Conservation (phyloP, 2,797 vertebrate genomes). For the Lacerta bilineata region DNA sequence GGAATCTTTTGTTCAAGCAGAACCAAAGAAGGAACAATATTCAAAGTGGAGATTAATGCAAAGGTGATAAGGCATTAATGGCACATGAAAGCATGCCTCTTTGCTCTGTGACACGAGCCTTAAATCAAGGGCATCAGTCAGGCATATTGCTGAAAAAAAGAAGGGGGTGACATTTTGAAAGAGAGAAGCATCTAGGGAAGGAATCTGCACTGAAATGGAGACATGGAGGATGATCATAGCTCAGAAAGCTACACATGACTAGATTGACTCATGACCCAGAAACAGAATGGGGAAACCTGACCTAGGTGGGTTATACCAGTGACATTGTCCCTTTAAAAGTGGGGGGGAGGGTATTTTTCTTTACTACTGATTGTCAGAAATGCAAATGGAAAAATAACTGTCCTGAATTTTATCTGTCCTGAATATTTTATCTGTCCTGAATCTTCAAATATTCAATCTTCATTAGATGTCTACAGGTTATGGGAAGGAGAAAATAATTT, state of each 20-base stretch:
- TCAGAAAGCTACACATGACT: not conserved
- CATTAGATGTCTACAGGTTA: too few relatives aligned
- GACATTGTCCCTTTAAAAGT: too few relatives aligned
- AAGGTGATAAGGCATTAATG: conserved; percentile 53
- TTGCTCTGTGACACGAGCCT: conserved; percentile 31
- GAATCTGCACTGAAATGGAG: not conserved
- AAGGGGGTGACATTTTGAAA: not conserved
- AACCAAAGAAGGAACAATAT: conserved; percentile 35
- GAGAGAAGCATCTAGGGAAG: not conserved
- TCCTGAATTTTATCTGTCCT: too few relatives aligned
- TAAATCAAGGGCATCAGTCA: conserved; percentile 43
- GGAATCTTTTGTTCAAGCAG: conserved; percentile 38
- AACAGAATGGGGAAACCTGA: not conserved
- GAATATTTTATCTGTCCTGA: too few relatives aligned
- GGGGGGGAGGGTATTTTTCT: not conserved
- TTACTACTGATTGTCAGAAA: not conserved
- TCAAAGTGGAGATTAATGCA: conserved; percentile 25
- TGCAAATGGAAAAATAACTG: not conserved
- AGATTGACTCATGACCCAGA: too few relatives aligned
- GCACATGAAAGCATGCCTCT: conserved; percentile 45
- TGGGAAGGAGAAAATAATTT: too few relatives aligned
- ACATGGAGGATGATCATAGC: not conserved
- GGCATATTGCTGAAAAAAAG: not conserved
- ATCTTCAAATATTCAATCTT: too few relatives aligned
- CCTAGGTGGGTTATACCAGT: not conserved